Conservation (phyloP, 2,113 vertebrate genomes). For the Rhinoderma darwinii region DNA sequence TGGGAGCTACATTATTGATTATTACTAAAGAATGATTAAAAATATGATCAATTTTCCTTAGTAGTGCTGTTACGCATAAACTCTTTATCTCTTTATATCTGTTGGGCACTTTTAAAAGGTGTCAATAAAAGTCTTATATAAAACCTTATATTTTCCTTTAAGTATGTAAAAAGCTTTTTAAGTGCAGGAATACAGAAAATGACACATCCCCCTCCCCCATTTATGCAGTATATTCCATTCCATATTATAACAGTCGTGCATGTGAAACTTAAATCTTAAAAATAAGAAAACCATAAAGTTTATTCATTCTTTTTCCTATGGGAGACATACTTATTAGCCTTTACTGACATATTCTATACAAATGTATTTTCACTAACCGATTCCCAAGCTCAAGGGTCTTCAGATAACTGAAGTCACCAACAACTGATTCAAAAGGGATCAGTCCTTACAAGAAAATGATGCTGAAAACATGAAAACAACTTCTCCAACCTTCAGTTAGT, state of each 20-base stretch:
- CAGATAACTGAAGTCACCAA: too few species aligned
- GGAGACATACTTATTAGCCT: not conserved
- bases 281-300: not conserved
- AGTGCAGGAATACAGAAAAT: constrained; percentile 14
- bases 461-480: not conserved
- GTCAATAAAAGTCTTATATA: not conserved
- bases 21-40: not conserved
- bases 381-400: not conserved
- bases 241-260: not conserved
- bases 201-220: not conserved
- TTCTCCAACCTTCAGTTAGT: not conserved
- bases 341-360: constrained; percentile 1
- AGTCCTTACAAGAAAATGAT: not conserved
- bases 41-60: not conserved
- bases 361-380: not conserved
- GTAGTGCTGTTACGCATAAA: not conserved
- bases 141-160: not conserved
- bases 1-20: not conserved
- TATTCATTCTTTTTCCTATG: not conserved
- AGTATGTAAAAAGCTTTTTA: not conserved
- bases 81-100: not conserved
- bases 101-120: not conserved
- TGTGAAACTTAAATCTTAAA: constrained; percentile 1
- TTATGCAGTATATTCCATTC: not conserved
- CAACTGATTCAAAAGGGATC: not conserved